phyloP scores from a whole-genome alignment of 2,113 vertebrate genomes.

The Hippocampus barbouri region DNA sequence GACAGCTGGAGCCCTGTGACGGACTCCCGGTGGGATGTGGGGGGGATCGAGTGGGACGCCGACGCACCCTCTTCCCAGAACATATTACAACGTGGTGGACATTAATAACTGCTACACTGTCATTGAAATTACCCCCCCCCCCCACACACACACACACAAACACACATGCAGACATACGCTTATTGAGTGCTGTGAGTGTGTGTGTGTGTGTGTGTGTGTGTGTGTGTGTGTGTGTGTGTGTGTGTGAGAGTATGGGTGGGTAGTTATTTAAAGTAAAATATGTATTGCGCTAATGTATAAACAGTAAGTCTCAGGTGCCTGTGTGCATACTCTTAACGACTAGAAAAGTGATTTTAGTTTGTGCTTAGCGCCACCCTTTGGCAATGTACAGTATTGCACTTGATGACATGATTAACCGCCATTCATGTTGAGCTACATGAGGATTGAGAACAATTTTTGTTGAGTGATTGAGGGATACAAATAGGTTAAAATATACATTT shows the following conservation, averaged over 20 bases:
- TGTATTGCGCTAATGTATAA: conserved; percentile 5
- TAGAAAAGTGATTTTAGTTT: conserved; percentile 39
- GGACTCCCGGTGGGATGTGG: conserved; percentile 6
- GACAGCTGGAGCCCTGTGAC: conserved; percentile 64
- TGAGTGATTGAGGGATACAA: not conserved
- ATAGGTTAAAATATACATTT: no score
- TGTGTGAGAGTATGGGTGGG: not conserved
- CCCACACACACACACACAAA: conserved; percentile 35
- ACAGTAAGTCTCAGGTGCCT: not conserved
- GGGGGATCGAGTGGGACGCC: conserved; percentile 38
- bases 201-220: conserved; percentile 17
- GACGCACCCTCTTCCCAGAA: conserved; percentile 59
- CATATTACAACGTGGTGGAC: conserved; percentile 61
- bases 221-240: not conserved
- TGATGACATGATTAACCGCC: conserved; percentile 36
- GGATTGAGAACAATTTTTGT: conserved; percentile 13
- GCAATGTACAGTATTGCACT: conserved; percentile 38
- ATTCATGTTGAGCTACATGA: conserved; percentile 18
- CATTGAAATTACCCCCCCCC: conserved; percentile 34
- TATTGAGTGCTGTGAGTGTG: conserved; percentile 26
- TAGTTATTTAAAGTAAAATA: conserved; percentile 1
- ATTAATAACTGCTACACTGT: conserved; percentile 71
- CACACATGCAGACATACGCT: conserved; percentile 48
- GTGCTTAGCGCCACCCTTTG: conserved; percentile 67
- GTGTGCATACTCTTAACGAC: conserved; percentile 6